Evolutionary conservation across 2,113 vertebrate species (phyloP), one percentile per base, ranked within the genome.

Genomic region (Reinhardtius hippoglossoides): DNA sequence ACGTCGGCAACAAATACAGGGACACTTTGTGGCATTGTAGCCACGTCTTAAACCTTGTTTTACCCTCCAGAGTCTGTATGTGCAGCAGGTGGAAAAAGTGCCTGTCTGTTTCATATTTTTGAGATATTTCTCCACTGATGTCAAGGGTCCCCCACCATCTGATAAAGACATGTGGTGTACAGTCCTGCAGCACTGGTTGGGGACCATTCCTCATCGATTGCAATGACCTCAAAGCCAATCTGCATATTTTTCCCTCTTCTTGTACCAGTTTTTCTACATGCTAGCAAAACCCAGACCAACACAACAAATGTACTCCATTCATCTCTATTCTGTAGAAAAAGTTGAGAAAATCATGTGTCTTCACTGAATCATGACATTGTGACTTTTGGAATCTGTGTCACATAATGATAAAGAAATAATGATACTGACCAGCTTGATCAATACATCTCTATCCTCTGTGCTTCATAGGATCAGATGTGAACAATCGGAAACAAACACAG

Each of bases 81-180:
- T 67, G 26, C 24, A 37, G 2, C 37, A 66, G 72, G 67, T 61
- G 68, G 57, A 60, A 37, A 10, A 78, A 69, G 70, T 74, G 76
- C 76, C 76, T 77, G 56, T 66, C 67, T 5, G 35, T 65, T 70
- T 85, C 0, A 12, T 67, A 59, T 57, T 54, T 60, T 37, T 31
- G 0, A 63, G 63, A 50, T 59, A n/a, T 69, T 71, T 24, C 64
- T 73, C 58, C 46, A 48, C 58, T 66, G 77, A 86, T 76, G 75
- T 83, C 69, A 73, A 67, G 31, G 23, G 69, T 65, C 57, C 50
- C 78, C 26, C 16, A 67, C 14, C 56, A 76, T 56, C 50, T 20
- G 56, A 44, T 57, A 46, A 55, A 69, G 42, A 76, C 16, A 20
- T 9, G 24, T 35, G 66, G 50, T 48, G 18, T 59, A 23, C 64